Evolutionary conservation across 2,113 vertebrate genomes (phyloP).

Genomic region (Nestor notabilis): DNA sequence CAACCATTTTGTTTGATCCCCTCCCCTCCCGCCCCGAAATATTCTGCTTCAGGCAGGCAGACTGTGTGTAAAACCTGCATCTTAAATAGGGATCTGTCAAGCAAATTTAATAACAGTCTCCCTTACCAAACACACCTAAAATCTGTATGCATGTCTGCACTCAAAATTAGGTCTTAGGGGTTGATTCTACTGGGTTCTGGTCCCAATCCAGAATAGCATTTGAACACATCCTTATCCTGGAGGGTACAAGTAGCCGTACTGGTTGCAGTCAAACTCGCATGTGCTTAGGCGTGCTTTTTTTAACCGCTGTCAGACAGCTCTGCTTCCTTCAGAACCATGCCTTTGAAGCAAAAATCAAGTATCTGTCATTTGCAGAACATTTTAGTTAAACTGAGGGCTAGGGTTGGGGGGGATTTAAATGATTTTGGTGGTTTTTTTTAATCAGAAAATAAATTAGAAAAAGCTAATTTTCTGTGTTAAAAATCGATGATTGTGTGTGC

Average conservation of each 20-base stretch:
- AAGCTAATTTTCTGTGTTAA: not conserved
- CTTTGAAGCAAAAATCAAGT: not conserved
- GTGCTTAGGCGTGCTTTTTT: not conserved
- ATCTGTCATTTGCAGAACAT: not conserved
- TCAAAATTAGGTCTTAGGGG: not conserved
- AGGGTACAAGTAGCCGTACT: not conserved
- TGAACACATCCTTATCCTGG: not conserved
- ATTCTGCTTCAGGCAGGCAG: conserved; percentile 30
- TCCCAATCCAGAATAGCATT: not conserved
- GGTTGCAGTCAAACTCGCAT: not conserved
- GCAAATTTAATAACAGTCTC: conserved; percentile 28
- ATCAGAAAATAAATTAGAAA: not conserved
- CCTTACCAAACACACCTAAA: conserved; percentile 29
- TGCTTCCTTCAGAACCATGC: not conserved
- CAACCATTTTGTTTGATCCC: not conserved
- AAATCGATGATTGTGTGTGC: not conserved
- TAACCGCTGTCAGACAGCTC: not conserved
- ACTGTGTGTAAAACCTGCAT: conserved; percentile 31
- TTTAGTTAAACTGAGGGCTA: not conserved
- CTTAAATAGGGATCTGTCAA: conserved; percentile 31
- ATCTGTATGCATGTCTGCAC: not conserved
- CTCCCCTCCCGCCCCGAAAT: too few species aligned
- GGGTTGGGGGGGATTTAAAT: not conserved
- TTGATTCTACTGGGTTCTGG: not conserved
- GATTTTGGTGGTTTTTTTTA: not conserved